Percentiles rank a stretch among this genome's conserved stretches.
Conservation (phyloP, 2,888 invertebrate species). For the Dioctria rufipes region DNA sequence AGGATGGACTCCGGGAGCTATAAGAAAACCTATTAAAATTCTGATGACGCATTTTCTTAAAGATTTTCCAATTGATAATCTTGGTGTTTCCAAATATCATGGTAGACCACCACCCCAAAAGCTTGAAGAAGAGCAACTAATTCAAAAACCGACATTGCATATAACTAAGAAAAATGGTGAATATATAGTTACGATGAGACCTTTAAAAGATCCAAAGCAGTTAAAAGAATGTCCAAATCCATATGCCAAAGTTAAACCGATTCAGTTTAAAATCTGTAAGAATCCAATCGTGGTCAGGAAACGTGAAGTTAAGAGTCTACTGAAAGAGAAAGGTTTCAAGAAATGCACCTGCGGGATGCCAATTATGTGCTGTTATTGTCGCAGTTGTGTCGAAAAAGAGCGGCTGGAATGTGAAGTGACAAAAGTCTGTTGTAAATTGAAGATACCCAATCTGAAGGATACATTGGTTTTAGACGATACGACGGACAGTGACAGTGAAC, state of each 20-base stretch:
- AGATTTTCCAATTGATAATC: slow-evolving; percentile 67
- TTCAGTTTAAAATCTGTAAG: slow-evolving; percentile 79
- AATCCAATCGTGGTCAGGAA: slow-evolving; percentile 73
- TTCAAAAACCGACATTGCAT: slow-evolving; percentile 75
- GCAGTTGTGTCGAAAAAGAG: slow-evolving; percentile 70
- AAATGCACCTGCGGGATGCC: slow-evolving; percentile 74
- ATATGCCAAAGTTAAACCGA: slow-evolving; percentile 79
- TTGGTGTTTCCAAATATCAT: slow-evolving; percentile 65
- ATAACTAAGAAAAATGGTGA: slow-evolving; percentile 78
- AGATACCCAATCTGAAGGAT: slow-evolving; percentile 62
- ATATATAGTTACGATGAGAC: slow-evolving; percentile 79
- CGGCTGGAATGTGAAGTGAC: slow-evolving; percentile 72
- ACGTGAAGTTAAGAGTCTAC: slow-evolving; percentile 74
- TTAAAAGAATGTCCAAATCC: slow-evolving; percentile 77
- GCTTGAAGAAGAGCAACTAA: slow-evolving; percentile 50
- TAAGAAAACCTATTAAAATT: slow-evolving; percentile 67
- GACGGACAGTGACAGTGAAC: slow-evolving; percentile 74
- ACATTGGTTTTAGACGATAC: slow-evolving; percentile 67
- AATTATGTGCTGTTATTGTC: slow-evolving; percentile 68
- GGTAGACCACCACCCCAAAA: slow-evolving; percentile 60
- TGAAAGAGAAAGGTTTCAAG: slow-evolving; percentile 74
- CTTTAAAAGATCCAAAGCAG: slow-evolving; percentile 76
- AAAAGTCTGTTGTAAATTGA: slow-evolving; percentile 68
- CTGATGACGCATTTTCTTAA: slow-evolving; percentile 68
- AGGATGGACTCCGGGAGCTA: slow-evolving; percentile 69